phyloP scores from a whole-genome alignment of 2,113 vertebrate genomes.

The Calidris pygmaea region DNA sequence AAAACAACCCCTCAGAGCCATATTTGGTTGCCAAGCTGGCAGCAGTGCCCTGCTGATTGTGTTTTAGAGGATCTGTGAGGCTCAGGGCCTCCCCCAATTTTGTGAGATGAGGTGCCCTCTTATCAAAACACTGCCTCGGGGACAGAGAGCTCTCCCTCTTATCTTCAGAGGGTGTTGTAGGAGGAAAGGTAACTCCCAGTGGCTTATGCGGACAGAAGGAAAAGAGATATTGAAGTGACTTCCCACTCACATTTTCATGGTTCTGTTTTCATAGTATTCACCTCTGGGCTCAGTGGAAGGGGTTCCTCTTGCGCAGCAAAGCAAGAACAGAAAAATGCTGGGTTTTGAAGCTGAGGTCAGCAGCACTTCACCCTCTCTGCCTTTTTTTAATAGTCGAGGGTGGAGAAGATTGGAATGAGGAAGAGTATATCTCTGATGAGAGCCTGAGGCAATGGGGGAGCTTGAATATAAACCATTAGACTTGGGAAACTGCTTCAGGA shows the following conservation, averaged over 20 bases:
- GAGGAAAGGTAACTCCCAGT: not conserved
- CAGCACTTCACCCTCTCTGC: not conserved
- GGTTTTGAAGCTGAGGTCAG: not conserved
- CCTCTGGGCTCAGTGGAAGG: not conserved
- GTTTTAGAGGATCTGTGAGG: not conserved
- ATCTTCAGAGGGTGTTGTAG: not conserved
- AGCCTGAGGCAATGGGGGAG: not conserved
- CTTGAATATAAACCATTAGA: not conserved
- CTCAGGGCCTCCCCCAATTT: not conserved
- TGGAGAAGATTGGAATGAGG: not conserved
- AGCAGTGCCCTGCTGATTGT: not conserved
- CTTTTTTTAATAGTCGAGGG: not conserved
- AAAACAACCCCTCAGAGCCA: not conserved
- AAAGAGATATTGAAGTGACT: not conserved
- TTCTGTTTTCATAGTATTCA: not conserved
- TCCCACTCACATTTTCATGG: not conserved
- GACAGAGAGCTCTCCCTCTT: not conserved
- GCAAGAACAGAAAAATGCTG: not conserved
- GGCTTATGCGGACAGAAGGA: not conserved
- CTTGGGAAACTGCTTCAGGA: not conserved
- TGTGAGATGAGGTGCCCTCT: not conserved
- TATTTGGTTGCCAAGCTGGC: conserved; percentile 26
- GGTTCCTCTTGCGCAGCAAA: not conserved
- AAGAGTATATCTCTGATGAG: not conserved
- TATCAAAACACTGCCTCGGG: not conserved